Evolutionary conservation across 2,113 vertebrate genomes (phyloP), one percentile per base, ranked within the genome.

Genomic region (Menura novaehollandiae): DNA sequence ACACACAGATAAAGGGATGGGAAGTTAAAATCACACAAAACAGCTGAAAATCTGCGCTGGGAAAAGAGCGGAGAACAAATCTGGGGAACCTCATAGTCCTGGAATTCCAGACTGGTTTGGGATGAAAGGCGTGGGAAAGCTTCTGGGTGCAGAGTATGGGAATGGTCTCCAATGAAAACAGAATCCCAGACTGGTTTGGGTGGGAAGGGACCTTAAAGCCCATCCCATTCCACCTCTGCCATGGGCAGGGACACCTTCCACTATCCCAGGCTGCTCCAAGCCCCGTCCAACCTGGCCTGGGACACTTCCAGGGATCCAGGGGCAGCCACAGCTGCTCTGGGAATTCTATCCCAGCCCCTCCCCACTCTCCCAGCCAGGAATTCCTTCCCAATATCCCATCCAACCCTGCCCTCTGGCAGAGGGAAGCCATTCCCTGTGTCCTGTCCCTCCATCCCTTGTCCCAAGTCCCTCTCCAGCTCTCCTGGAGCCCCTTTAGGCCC

Each of bases 31-130:
- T 8, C 24, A 3, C 1, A 9, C 16, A 60, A 20, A 13, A 11
- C 7, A 13, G 59, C 23, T n/a, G 17, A 33, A 51, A 39, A 85
- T 27, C 11, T 22, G 23, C 1, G 0, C 19, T 22, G 11, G 53
- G 20, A 67, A 37, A 62, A 35, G 1, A 9, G 43, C 0, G 0
- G 27, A 0, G 0, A 49, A 32, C 5, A 46, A 30, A 56, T 24
- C 0, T 27, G 16, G 37, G 24, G 2, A 1, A 83, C 19, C 30
- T 51, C 68, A 27, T 14, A 4, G 30, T 11, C 43, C 6, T 2
- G 3, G 13, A 41, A 41, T 41, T 13, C 39, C 39, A 41, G 39
- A 41, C 39, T 41, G 39, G 39, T 41, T 41, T 41, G 39, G 39
- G 39, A 41, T 41, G 39, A 41, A 41, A 41, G 39, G 39, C 10